Evolutionary conservation across 1,140 invertebrate genomes (phyloP).

Genomic region (Thaumatotibia leucotreta): DNA sequence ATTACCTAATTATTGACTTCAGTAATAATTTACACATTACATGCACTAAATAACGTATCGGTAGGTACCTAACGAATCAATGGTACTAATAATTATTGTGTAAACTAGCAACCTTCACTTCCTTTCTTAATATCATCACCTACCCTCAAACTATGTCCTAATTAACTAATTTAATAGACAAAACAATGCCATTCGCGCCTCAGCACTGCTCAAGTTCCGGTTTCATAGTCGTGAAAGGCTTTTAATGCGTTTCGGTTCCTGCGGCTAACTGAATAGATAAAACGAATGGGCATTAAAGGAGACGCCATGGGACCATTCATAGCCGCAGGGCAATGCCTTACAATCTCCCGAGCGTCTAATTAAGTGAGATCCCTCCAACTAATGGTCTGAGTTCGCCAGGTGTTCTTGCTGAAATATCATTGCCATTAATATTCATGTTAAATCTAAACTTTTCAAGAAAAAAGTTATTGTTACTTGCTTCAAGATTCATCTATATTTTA

Average conservation of each 20-base stretch:
- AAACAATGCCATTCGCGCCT: background rate
- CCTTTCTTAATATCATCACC: no score
- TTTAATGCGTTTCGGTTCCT: background rate
- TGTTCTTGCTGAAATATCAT: slow-evolving; percentile 4
- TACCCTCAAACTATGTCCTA: background rate
- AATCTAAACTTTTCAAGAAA: background rate
- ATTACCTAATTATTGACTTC: no score
- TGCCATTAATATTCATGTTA: background rate
- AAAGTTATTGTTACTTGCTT: no score
- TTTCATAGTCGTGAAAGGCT: background rate
- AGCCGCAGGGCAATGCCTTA: slow-evolving; percentile 7
- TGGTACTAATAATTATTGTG: no score
- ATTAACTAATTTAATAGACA: background rate
- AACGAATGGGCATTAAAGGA: background rate
- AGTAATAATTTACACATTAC: no score
- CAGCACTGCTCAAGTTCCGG: background rate
- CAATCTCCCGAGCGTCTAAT: slow-evolving; percentile 1
- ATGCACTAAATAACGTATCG: no score
- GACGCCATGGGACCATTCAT: background rate
- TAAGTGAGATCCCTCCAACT: slow-evolving; percentile 9
- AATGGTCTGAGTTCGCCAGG: slow-evolving; percentile 1
- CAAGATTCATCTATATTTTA: no score
- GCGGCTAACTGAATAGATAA: background rate
- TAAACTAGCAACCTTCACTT: no score
- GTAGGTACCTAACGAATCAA: no score